Evolutionary conservation across 2,113 vertebrate genomes (phyloP).

Genomic region (Ursus arctos): DNA sequence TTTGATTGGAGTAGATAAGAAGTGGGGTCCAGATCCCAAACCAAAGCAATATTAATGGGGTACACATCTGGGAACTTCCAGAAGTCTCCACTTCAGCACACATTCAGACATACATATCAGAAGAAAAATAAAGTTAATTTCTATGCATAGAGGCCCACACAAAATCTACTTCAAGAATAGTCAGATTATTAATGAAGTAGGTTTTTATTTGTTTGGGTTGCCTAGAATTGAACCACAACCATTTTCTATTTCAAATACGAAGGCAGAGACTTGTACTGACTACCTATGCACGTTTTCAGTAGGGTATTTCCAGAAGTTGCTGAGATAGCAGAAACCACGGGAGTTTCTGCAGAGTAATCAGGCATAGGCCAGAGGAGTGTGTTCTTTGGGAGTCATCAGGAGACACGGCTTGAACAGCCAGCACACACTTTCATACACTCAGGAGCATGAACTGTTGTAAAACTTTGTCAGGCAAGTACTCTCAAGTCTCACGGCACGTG

Average conservation of each 20-base stretch:
- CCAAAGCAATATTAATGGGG: background rate
- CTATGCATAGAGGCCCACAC: background rate
- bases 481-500: constrained; percentile 72
- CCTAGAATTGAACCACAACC: background rate
- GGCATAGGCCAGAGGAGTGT: background rate
- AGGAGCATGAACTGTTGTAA: constrained; percentile 71
- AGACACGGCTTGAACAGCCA: constrained; percentile 59
- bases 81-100: background rate
- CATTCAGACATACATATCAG: background rate
- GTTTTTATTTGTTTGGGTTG: constrained; percentile 44
- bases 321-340: constrained; percentile 58
- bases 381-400: constrained; percentile 69
- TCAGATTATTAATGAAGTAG: background rate
- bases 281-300: background rate
- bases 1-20: background rate
- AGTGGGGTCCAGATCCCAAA: background rate
- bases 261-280: background rate
- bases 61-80: background rate
- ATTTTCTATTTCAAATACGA: constrained; percentile 34
- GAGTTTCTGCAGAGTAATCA: constrained; percentile 63
- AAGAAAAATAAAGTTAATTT: background rate
- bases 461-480: constrained; percentile 78
- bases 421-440: constrained; percentile 75
- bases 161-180: background rate
- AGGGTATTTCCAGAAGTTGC: constrained; percentile 54